These are phyloP conservation scores for Australoheros facetus DNA, from an alignment of 2,797 vertebrate genomes.

Conservation along the genomic window DNA sequence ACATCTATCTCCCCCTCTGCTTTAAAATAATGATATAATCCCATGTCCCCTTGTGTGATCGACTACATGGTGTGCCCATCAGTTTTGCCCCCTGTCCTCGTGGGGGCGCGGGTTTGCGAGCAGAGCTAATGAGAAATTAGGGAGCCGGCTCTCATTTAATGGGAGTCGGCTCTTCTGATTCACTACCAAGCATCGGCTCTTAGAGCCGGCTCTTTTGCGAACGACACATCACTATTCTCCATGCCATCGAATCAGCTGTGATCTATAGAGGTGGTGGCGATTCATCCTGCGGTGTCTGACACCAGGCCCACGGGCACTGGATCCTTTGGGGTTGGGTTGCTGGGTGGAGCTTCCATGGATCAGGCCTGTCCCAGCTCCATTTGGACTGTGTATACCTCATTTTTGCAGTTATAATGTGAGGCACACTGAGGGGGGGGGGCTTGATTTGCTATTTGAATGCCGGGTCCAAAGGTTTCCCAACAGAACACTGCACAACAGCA, in stretches of 20 bases:
- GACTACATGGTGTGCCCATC: too few relatives aligned
- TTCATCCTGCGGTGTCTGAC: not conserved
- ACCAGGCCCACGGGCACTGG: not conserved
- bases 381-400: not conserved
- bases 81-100: too few relatives aligned
- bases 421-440: not conserved
- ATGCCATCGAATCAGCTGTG: not conserved
- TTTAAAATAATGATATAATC: too few relatives aligned
- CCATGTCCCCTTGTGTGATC: too few relatives aligned
- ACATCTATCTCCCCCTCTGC: too few relatives aligned
- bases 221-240: too few relatives aligned
- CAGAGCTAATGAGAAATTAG: too few relatives aligned
- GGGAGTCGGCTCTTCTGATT: too few relatives aligned
- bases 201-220: too few relatives aligned
- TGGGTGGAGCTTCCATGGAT: not conserved
- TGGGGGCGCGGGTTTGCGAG: too few relatives aligned
- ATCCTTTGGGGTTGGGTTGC: not conserved
- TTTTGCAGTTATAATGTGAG: not conserved
- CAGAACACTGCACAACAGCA: not conserved
- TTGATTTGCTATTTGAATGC: not conserved
- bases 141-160: too few relatives aligned
- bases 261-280: not conserved
- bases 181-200: too few relatives aligned
- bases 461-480: not conserved
- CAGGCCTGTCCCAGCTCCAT: not conserved